Conservation (phyloP, 2,888 invertebrate genomes). For the Temnothorax rugatulus region DNA sequence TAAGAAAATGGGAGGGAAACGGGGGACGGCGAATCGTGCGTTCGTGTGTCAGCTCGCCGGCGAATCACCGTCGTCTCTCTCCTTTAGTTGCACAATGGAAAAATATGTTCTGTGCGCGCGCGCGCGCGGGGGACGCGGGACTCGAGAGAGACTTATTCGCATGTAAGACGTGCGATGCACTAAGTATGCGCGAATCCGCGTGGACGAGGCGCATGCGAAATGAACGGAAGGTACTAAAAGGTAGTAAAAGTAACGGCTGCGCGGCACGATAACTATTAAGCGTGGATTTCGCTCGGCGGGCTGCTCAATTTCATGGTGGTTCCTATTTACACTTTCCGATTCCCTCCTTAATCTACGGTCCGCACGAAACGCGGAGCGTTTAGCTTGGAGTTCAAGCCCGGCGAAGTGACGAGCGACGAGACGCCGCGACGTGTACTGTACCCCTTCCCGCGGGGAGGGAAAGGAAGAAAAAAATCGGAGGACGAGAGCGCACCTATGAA, state of each 20-base stretch:
- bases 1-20: constrained; percentile 73
- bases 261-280: constrained; percentile 54
- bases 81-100: constrained; percentile 63
- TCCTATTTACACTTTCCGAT: constrained; percentile 22
- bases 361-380: constrained; percentile 50
- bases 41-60: constrained; percentile 55
- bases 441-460: too few relatives aligned
- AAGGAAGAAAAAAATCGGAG: neutral
- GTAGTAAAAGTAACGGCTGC: constrained; percentile 50
- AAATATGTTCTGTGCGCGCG: constrained; percentile 46
- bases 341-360: constrained; percentile 24
- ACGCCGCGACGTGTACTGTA: too few relatives aligned
- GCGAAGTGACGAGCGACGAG: constrained; percentile 6
- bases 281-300: constrained; percentile 19
- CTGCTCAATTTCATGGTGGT: constrained; percentile 40
- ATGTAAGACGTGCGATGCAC: constrained; percentile 51
- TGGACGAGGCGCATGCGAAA: constrained; percentile 22
- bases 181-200: constrained; percentile 37
- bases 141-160: constrained; percentile 35
- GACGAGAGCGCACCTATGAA: constrained; percentile 31
- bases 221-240: constrained; percentile 37
- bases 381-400: neutral
- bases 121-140: constrained; percentile 11
- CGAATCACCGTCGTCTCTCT: constrained; percentile 75
- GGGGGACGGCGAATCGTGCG: constrained; percentile 45